Percentiles rank a stretch among this genome's conserved stretches.
These are phyloP conservation scores for Punctoribates punctum DNA, from an alignment of 2,888 invertebrate genomes.

Conservation along the genomic window DNA sequence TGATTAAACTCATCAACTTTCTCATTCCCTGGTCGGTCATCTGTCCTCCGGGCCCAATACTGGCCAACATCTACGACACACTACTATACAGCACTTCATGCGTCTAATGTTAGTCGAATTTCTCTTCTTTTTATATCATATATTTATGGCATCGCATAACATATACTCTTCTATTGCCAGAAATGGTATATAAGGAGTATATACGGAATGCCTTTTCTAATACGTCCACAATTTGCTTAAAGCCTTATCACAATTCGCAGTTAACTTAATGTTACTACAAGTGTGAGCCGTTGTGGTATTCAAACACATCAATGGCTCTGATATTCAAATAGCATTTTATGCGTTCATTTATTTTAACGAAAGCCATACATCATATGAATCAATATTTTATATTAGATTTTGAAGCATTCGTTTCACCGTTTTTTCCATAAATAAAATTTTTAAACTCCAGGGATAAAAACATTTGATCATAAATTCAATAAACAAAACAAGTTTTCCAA, in stretches of 20 bases:
- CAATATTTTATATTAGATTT: conserved; percentile 3
- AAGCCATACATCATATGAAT: neutral
- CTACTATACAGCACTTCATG: neutral
- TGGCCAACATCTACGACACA: neutral
- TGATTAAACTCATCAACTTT: conserved; percentile 24
- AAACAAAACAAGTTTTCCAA: too few relatives aligned
- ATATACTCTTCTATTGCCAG: neutral
- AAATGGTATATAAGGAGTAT: too few relatives aligned
- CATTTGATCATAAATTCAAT: too few relatives aligned
- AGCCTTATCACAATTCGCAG: conserved; percentile 31
- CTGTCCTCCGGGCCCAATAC: conserved; percentile 15
- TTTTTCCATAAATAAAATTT: too few relatives aligned
- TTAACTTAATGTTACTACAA: conserved; percentile 29
- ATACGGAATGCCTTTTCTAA: neutral
- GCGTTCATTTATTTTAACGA: conserved; percentile 24
- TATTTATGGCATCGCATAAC: conserved; percentile 29
- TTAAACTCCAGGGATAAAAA: too few relatives aligned
- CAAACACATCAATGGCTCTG: conserved; percentile 22
- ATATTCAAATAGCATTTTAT: conserved; percentile 19
- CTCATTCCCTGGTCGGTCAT: conserved; percentile 22
- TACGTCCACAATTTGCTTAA: conserved; percentile 6
- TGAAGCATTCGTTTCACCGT: neutral
- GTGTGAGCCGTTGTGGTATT: conserved; percentile 11
- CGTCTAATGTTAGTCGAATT: neutral
- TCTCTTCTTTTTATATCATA: neutral